These are phyloP conservation scores for Eupristina koningsbergeri DNA, from an alignment of 1,140 invertebrate species.

Conservation along the genomic window DNA sequence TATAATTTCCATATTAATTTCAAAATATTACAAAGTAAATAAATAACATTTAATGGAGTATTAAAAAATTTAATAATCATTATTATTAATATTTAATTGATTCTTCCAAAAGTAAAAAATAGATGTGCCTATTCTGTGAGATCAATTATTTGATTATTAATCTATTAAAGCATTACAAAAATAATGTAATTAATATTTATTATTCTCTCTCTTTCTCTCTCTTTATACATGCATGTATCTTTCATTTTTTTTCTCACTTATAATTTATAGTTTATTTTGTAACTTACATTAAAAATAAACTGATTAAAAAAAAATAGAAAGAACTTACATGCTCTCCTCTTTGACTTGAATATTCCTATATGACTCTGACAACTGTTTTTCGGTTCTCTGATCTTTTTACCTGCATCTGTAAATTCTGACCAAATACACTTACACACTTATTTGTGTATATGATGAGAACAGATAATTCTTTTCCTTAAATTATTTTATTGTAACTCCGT, in stretches of 20 bases:
- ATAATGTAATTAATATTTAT: not conserved
- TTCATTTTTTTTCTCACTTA: no score
- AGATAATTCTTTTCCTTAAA: not conserved
- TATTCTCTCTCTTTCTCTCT: not conserved
- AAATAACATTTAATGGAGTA: no score
- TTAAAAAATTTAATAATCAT: no score
- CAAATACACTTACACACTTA: not conserved
- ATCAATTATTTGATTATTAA: no score
- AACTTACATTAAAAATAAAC: not conserved
- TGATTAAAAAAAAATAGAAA: not conserved
- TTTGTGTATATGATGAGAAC: not conserved
- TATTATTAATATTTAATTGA: no score
- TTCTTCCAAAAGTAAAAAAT: no score
- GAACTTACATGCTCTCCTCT: no score
- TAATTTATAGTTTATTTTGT: not conserved
- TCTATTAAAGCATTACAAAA: no score
- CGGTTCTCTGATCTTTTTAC: not conserved
- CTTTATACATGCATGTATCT: no score
- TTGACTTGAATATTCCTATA: conserved; percentile 14
- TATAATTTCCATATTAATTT: no score
- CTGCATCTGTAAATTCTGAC: not conserved
- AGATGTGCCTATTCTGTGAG: no score
- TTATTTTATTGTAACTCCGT: not conserved
- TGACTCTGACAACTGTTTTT: not conserved
- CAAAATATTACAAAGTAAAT: no score